phyloP scores from a whole-genome alignment of 1,140 invertebrate species.

The Spodoptera litura region DNA sequence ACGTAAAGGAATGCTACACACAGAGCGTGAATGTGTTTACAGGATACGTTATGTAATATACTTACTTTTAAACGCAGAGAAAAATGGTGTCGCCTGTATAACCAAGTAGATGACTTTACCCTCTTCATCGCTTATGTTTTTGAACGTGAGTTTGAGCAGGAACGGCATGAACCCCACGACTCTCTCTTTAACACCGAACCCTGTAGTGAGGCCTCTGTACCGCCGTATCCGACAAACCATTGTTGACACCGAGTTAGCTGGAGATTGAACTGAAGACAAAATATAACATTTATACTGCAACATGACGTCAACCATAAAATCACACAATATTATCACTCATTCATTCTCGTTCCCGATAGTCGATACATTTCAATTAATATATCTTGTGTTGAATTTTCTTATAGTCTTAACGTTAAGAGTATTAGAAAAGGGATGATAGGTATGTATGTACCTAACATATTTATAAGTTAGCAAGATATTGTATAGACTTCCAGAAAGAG shows the following conservation, averaged over 20 bases:
- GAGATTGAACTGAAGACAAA: constrained; percentile 53
- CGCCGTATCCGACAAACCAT: constrained; percentile 82
- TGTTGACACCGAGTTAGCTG: constrained; percentile 58
- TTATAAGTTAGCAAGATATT: too few relatives aligned
- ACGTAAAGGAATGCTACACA: too few relatives aligned
- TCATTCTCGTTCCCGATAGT: too few relatives aligned
- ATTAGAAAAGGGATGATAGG: too few relatives aligned
- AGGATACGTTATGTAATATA: constrained; percentile 15
- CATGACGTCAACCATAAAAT: too few relatives aligned
- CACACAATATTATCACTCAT: too few relatives aligned
- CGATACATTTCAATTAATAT: too few relatives aligned
- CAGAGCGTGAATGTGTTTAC: neutral
- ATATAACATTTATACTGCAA: constrained; percentile 22
- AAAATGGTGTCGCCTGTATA: constrained; percentile 90
- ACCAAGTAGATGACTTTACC: constrained; percentile 88
- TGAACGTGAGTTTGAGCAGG: constrained; percentile 90
- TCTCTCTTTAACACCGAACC: constrained; percentile 88
- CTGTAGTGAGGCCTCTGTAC: constrained; percentile 81
- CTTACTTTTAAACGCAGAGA: constrained; percentile 92
- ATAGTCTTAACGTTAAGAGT: too few relatives aligned
- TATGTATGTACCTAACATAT: too few relatives aligned
- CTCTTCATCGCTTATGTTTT: constrained; percentile 87
- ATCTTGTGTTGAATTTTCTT: too few relatives aligned
- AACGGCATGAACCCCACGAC: constrained; percentile 90
- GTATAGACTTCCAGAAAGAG: too few relatives aligned